Conservation (phyloP, 2,113 vertebrate genomes). For the Tylochromis polylepis region DNA sequence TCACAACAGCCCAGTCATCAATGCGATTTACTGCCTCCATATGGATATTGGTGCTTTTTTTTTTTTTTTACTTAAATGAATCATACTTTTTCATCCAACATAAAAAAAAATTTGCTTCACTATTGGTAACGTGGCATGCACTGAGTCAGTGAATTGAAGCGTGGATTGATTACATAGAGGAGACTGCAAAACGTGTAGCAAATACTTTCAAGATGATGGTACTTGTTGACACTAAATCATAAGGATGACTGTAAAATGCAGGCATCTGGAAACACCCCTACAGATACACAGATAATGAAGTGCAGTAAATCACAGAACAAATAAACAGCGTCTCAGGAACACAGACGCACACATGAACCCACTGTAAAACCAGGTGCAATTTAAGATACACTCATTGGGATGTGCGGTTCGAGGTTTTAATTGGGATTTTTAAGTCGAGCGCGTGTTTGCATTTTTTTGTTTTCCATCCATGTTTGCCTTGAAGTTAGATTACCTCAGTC, state of each 20-base stretch:
- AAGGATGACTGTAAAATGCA: conserved; percentile 41
- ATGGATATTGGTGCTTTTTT: background rate
- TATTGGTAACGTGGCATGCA: background rate
- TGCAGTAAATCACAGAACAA: conserved; percentile 59
- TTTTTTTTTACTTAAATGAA: background rate
- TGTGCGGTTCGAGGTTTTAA: conserved; percentile 8
- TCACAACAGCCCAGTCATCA: background rate
- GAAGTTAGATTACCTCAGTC: background rate
- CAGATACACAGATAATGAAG: conserved; percentile 39
- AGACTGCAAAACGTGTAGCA: background rate
- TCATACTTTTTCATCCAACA: background rate
- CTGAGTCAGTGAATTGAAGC: background rate
- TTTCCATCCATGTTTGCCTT: conserved; percentile 1
- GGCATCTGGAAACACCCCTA: conserved; percentile 55
- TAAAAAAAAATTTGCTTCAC: background rate
- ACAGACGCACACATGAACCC: conserved; percentile 30
- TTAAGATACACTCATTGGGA: background rate
- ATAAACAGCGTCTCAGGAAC: conserved; percentile 17
- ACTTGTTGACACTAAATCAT: conserved; percentile 61
- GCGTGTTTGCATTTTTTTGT: background rate
- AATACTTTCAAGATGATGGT: conserved; percentile 44
- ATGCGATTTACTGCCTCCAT: background rate
- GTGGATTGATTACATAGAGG: background rate
- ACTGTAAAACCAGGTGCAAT: conserved; percentile 37
- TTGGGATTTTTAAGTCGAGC: background rate